Conservation (phyloP, 2,113 vertebrate genomes). For the Oncorhynchus clarkii region DNA sequence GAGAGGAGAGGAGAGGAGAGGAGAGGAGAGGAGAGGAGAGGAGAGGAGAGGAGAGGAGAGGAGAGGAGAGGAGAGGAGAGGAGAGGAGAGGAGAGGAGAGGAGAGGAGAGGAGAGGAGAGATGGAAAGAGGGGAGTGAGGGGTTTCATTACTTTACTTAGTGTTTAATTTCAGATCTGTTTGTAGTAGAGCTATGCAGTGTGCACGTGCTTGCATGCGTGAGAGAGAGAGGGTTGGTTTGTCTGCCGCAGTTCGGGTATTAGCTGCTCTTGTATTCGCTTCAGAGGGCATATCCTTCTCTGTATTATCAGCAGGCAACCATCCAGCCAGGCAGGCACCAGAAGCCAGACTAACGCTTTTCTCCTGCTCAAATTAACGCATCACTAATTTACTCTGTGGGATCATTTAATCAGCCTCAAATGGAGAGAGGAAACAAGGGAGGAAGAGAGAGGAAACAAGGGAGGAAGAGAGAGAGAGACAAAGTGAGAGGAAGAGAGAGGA, state of each 20-base stretch:
- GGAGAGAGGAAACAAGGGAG: neutral
- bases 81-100: neutral
- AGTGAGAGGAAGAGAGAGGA: too few relatives aligned
- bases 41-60: neutral
- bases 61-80: too few relatives aligned
- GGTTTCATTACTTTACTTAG: neutral
- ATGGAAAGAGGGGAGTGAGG: neutral
- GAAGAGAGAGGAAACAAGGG: neutral
- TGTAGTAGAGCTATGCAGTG: neutral
- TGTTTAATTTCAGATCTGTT: neutral
- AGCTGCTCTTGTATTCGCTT: conserved; percentile 28
- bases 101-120: neutral
- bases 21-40: neutral
- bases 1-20: too few relatives aligned
- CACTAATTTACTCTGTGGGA: conserved; percentile 23
- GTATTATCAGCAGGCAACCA: conserved; percentile 16
- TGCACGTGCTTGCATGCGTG: neutral
- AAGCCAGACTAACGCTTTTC: conserved; percentile 7
- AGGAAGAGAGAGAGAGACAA: neutral
- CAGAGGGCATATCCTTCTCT: conserved; percentile 9
- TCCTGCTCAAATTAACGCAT: conserved; percentile 28
- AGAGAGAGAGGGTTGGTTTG: neutral
- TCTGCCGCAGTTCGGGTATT: conserved; percentile 16
- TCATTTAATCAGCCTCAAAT: conserved; percentile 36
- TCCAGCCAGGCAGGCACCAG: neutral